Base-by-base conservation (phyloP, 2,113 vertebrate species). In the Lutjanus erythropterus region DNA sequence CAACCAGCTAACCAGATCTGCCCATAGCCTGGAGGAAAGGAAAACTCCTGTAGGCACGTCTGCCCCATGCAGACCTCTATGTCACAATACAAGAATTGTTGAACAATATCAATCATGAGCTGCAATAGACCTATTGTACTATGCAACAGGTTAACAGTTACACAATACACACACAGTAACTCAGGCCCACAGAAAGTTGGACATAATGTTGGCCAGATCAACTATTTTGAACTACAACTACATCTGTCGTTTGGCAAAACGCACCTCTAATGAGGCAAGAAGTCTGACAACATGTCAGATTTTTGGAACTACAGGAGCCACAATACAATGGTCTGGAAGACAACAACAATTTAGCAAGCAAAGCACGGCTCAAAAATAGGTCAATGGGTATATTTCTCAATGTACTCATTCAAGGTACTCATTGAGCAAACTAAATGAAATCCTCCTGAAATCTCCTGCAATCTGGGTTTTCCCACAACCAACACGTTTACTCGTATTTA, bases 151-250 rank as follows among this genome's bases (percentile, higher is more conserved):
- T 58, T 19, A 23, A 46, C 37, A 44, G n/a, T 39, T 31, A 23
- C 3, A 62, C 37, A 60, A 55, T 23, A 46, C 37, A 42, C 42
- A 65, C 12, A 53, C 39, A 71, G 16, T 37, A 65, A 29, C 14
- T 66, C 8, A 55, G 14, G 29, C 35, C 14, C 23, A 39, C 16
- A 39, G 25, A 47, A 37, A 60, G 7, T 14, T 11, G 61, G 33
- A 19, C 10, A 39, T 31, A 37, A 70, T 53, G 25, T 46, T 33
- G 39, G 68, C 31, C 23, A 39, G 14, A 39, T 61, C 19, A 69
- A 41, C 23, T 42, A 49, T 55, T 56, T 78, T 49, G 9, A 80
- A 35, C 44, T 27, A 47, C 10, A 71, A n/a, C 15, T 31, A 35
- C 9, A 25, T 27, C 21, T 66, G 41, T 67, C 39, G 65, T 18